Evolutionary conservation across 2,888 invertebrate genomes (phyloP), one percentile per base, ranked within the genome.

Genomic region (Oxycera nigricornis): DNA sequence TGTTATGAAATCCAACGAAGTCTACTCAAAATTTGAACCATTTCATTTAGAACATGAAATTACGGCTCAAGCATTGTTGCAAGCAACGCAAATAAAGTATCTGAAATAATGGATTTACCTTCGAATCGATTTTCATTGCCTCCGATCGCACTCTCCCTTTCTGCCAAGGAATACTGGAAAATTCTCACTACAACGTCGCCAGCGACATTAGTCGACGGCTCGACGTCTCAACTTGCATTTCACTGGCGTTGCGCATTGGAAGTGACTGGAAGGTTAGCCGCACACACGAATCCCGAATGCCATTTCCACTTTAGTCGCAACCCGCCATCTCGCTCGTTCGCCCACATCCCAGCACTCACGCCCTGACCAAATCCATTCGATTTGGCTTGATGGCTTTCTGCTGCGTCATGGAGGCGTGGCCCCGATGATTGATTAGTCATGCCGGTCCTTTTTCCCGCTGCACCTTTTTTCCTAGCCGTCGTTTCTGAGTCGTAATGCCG

Each of bases 381-480:
- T 17, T 41, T 17, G 20, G 14, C 52, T 6, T 30, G 22, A 59
- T 31, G 28, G 59, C 22, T 57, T 72, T 72, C 9, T 72, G 57
- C 72, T 52, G 41, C n/a, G 59, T 59, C 35, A 72, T 41, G 65
- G 65, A 73, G 83, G 83, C 83, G 83, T 83, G 83, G 83, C 81
- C 80, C 55, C 9, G 41, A 35, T 73, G 73, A 73, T 73, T 73
- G 73, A 73, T 73, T 73, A 73, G 74, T 76, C 70, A 76, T 74
- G 76, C 76, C 74, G 76, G 74, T 76, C 59, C 72, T 75, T 75
- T 72, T 55, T 74, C 41, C 65, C 65, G 7, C 30, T 39, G 65
- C 39, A 65, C 65, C 65, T 65, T 65, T 65, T 61, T 55, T 17
- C 46, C 46, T 55, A 55, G n/a, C 17, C 46, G 17, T 22, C 24